Conservation (phyloP, 2,113 vertebrate genomes). For the Labrus mixtus region DNA sequence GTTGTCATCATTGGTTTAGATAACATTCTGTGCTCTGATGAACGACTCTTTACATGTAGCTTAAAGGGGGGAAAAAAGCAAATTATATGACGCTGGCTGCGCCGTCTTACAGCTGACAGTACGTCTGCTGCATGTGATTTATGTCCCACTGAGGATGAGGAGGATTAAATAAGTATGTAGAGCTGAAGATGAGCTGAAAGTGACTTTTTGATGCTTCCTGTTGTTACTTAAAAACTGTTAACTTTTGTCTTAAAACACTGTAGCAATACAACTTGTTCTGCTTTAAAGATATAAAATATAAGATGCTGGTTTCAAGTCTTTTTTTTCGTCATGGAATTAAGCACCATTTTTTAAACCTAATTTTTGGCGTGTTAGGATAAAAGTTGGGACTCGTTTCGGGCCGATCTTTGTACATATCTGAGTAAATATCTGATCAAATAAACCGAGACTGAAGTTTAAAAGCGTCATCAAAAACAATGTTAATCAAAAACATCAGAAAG, state of each 20-base stretch:
- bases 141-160: conserved; percentile 7
- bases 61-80: conserved; percentile 8
- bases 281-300: no score
- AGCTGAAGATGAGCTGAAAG: background rate
- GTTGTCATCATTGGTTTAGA: conserved; percentile 21
- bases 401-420: no score
- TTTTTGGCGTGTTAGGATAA: no score
- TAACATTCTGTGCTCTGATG: conserved; percentile 5
- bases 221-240: background rate
- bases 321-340: no score
- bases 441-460: background rate
- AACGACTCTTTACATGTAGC: background rate
- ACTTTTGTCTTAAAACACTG: background rate
- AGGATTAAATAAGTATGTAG: background rate
- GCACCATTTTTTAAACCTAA: no score
- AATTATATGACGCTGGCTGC: background rate
- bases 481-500: background rate
- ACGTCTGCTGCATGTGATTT: conserved; percentile 1
- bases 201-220: background rate
- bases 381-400: no score
- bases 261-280: no score
- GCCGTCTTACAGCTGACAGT: background rate
- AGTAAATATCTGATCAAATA: conserved; percentile 14
- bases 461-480: conserved; percentile 15
- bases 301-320: no score